A percentile compares a stretch with the other conserved stretches of the same genome.
phyloP scores from a whole-genome alignment of 2,888 invertebrate species.

The Pherbina coryleti region DNA sequence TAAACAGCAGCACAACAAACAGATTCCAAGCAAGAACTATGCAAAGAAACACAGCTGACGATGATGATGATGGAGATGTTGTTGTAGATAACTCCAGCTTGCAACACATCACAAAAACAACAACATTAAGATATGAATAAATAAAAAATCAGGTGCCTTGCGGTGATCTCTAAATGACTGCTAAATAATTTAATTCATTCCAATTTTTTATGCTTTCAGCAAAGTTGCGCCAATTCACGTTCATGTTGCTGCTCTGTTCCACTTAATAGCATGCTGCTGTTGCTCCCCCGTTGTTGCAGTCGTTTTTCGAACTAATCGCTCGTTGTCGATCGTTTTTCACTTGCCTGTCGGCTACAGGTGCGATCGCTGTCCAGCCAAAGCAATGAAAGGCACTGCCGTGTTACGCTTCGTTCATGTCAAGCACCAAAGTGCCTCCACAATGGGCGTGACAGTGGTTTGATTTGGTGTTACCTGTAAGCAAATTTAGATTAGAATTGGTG shows the following conservation, averaged over 20 bases:
- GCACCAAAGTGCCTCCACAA: background rate
- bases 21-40: background rate
- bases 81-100: slow-evolving; percentile 32
- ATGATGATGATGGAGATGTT: slow-evolving; percentile 37
- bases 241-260: background rate
- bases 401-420: background rate
- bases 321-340: background rate
- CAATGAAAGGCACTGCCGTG: background rate
- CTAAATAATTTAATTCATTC: no score
- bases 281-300: background rate
- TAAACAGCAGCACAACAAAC: background rate
- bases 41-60: slow-evolving; percentile 7
- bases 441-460: background rate
- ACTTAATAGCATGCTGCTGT: background rate
- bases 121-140: background rate
- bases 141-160: background rate
- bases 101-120: slow-evolving; percentile 40
- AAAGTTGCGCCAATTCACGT: background rate
- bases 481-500: background rate
- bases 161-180: no score
- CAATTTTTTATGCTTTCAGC: no score
- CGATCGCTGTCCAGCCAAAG: background rate
- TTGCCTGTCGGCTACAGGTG: background rate
- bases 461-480: background rate
- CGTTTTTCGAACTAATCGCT: background rate